These are phyloP conservation scores for Eulemur rufifrons DNA, from an alignment of 2,113 vertebrate genomes.

Conservation along the genomic window DNA sequence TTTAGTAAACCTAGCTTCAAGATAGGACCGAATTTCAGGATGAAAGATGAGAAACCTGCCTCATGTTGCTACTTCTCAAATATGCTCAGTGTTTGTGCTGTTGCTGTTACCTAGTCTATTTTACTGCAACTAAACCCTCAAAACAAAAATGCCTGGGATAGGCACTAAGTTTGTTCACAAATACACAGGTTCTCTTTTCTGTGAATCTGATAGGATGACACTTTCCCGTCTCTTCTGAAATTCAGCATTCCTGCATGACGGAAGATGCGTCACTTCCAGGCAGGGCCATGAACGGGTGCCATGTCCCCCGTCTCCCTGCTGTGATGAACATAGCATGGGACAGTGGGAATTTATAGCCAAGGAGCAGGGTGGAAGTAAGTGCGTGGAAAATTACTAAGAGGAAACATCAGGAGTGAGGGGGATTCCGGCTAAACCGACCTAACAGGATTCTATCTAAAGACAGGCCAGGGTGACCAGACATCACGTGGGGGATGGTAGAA, in stretches of 20 bases:
- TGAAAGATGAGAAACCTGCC: neutral
- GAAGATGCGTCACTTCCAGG: neutral
- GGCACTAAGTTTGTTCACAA: neutral
- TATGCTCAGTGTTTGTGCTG: neutral
- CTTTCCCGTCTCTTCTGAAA: neutral
- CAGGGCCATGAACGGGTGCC: neutral
- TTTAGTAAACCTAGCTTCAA: neutral
- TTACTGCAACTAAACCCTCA: neutral
- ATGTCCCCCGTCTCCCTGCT: neutral
- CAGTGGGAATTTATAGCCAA: neutral
- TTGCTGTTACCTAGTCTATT: neutral
- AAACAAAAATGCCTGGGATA: neutral
- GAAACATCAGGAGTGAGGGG: neutral
- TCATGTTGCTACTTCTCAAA: conserved; percentile 11
- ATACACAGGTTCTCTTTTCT: neutral
- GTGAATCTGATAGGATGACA: neutral
- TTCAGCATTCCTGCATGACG: neutral
- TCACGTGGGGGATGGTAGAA: neutral
- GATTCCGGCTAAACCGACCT: neutral
- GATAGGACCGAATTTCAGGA: conserved; percentile 43
- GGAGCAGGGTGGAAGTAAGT: neutral
- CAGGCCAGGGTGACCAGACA: neutral
- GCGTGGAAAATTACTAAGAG: neutral
- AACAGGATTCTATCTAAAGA: neutral
- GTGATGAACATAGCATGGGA: neutral